Evolutionary conservation across 2,888 invertebrate genomes (phyloP).

Genomic region (Augiades crinisus): DNA sequence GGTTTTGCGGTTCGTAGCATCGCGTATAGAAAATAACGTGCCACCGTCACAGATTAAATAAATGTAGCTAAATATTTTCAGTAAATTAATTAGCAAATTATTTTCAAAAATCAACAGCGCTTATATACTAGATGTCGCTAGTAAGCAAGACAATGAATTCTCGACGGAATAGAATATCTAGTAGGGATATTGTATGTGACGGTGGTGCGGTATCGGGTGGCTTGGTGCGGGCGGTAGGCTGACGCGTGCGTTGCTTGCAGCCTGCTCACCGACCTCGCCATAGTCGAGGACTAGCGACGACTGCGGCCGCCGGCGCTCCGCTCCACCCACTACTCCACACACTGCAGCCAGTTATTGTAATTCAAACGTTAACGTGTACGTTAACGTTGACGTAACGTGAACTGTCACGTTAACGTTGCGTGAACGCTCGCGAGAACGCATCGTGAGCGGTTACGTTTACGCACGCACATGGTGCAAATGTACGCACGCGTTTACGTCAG

Average conservation of each 20-base stretch:
- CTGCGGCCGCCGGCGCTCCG: conserved; percentile 14
- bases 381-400: too few relatives aligned
- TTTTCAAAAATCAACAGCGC: too few relatives aligned
- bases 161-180: neutral
- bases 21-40: neutral
- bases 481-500: too few relatives aligned
- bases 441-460: too few relatives aligned
- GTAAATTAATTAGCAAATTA: too few relatives aligned
- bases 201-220: conserved; percentile 18
- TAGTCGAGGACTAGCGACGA: conserved; percentile 68
- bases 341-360: too few relatives aligned
- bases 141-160: too few relatives aligned
- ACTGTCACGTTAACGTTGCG: too few relatives aligned
- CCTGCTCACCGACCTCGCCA: conserved; percentile 76
- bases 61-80: neutral
- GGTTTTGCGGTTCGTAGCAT: neutral
- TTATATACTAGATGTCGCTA: too few relatives aligned
- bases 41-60: neutral
- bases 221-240: conserved; percentile 37
- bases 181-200: neutral
- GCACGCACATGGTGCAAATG: too few relatives aligned
- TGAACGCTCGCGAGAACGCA: too few relatives aligned
- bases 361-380: too few relatives aligned
- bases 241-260: conserved; percentile 69
- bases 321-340: neutral